phyloP scores from a whole-genome alignment of 2,888 invertebrate genomes.

The Pterostichus madidus region DNA sequence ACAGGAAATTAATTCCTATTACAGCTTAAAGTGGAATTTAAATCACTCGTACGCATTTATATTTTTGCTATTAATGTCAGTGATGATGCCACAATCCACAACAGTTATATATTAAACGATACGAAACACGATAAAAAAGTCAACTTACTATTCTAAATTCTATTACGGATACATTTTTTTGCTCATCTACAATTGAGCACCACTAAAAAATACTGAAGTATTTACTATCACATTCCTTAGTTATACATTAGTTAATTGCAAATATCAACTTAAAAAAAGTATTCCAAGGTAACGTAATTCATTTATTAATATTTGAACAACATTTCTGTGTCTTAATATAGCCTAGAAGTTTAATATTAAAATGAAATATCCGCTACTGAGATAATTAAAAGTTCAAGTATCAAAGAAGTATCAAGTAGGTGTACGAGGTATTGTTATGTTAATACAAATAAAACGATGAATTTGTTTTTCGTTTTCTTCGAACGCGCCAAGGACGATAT shows the following conservation, averaged over 20 bases:
- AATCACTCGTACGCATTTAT: too few relatives aligned
- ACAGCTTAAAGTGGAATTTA: too few relatives aligned
- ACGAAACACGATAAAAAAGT: too few relatives aligned
- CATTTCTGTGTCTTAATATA: not conserved
- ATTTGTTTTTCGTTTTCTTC: slow-evolving; percentile 4
- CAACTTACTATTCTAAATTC: too few relatives aligned
- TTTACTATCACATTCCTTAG: slow-evolving; percentile 1
- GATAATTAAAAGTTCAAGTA: not conserved
- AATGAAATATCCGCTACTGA: not conserved
- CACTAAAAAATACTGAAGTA: slow-evolving; percentile 1
- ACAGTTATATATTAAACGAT: too few relatives aligned
- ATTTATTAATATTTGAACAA: not conserved
- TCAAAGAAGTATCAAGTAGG: not conserved
- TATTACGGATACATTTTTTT: too few relatives aligned
- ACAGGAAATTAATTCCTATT: too few relatives aligned
- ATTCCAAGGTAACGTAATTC: slow-evolving; percentile 4
- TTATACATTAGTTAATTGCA: not conserved
- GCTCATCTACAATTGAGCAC: too few relatives aligned
- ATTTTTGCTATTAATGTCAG: too few relatives aligned
- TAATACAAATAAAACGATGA: slow-evolving; percentile 5
- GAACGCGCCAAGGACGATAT: slow-evolving; percentile 26
- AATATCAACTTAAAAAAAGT: not conserved
- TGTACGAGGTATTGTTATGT: slow-evolving; percentile 12
- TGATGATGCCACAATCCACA: too few relatives aligned
- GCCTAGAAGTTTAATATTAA: not conserved